Evolutionary conservation across 2,888 invertebrate genomes (phyloP).

Genomic region (Calliscelio sp.): DNA sequence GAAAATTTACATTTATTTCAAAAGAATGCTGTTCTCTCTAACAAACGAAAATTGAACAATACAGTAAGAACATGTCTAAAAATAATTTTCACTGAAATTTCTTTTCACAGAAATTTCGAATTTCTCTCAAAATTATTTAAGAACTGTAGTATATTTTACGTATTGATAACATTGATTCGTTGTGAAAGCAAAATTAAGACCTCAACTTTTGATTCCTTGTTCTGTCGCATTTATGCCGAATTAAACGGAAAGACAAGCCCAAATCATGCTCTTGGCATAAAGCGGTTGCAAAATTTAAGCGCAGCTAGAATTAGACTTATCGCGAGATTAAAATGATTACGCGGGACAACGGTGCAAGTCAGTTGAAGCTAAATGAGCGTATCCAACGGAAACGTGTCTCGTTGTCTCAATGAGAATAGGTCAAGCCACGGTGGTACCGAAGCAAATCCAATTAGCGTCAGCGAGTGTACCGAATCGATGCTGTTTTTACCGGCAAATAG

Average conservation of each 20-base stretch:
- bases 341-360: slow-evolving; percentile 54
- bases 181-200: too few species aligned
- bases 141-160: too few species aligned
- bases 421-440: slow-evolving; percentile 74
- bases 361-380: slow-evolving; percentile 56
- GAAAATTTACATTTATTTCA: too few species aligned
- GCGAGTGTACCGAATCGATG: slow-evolving; percentile 67
- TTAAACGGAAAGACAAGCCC: slow-evolving; percentile 4
- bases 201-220: too few species aligned
- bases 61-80: too few species aligned
- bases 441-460: slow-evolving; percentile 79
- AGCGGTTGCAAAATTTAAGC: slow-evolving; percentile 57
- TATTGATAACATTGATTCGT: too few species aligned
- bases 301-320: slow-evolving; percentile 49
- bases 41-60: too few species aligned
- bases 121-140: too few species aligned
- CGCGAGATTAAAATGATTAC: slow-evolving; percentile 65
- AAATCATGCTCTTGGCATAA: slow-evolving; percentile 20
- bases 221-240: slow-evolving; percentile 2
- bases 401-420: slow-evolving; percentile 70
- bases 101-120: too few species aligned
- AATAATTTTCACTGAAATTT: too few species aligned
- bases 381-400: slow-evolving; percentile 66
- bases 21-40: too few species aligned
- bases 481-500: slow-evolving; percentile 61